Base-by-base conservation (phyloP, 2,888 invertebrate species). In the Lycia hirtaria region DNA sequence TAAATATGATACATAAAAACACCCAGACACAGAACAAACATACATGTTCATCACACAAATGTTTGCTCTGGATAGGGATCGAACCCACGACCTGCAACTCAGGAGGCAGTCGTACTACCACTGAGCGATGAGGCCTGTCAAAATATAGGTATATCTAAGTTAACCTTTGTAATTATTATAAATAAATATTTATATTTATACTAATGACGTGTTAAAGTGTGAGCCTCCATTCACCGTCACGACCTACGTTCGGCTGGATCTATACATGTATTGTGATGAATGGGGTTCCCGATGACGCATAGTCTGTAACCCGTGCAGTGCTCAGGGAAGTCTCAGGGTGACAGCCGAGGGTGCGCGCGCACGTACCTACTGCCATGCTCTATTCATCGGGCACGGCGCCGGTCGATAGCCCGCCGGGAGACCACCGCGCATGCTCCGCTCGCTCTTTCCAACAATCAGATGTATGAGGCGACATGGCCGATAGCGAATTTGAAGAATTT, bases 401-500 rank as follows among this genome's bases (percentile, higher is more conserved):
- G 88, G 81, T 91, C 91, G 83, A 91, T 92, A 89, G 55, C 65
- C 64, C 65, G 65, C 72, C 69, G 69, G 74, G 76, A 26, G 33
- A 33, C 7, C 61, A 63, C 67, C 81, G 83, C 88, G 91, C 90
- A 86, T 87, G 88, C 85, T 85, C 62, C 58, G 67, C 68, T 60
- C 67, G 73, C 68, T 75, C 64, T 73, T 68, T 67, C 70, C 69
- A 71, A 94, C 96, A 91, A 96, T 96, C 97, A 96, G 96, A 80
- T 86, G 88, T 78, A 79, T 45, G 81, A 81, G 88, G 81, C 93
- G 93, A 93, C 92, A 98, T 98, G 97, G 97, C 97, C 78, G 98
- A 98, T 93, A 96, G 95, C 86, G 97, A 98, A 92, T 98, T 97
- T 92, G 97, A 98, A 91, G 97, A 98, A 94, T 97, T 98, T 93